Evolutionary conservation across 2,888 invertebrate genomes (phyloP).

Genomic region (Xanthia togata): DNA sequence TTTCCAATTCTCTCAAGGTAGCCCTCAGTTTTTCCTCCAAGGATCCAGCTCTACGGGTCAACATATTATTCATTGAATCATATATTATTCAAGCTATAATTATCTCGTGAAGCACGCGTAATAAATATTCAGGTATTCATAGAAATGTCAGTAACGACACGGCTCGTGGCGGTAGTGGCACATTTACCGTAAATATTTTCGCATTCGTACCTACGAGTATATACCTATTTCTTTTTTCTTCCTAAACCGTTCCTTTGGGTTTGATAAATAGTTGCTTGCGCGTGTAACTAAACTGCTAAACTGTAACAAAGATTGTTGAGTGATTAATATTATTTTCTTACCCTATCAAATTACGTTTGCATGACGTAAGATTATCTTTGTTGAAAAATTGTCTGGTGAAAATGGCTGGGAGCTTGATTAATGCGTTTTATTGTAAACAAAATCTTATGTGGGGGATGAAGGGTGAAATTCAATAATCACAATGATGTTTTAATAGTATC

Average conservation of each 20-base stretch:
- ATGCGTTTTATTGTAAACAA: background rate
- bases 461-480: background rate
- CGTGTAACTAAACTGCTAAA: no score
- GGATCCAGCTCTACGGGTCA: no score
- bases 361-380: slow-evolving; percentile 1
- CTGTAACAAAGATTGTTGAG: background rate
- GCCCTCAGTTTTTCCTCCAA: no score
- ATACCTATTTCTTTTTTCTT: no score
- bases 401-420: background rate
- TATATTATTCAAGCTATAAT: background rate
- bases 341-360: background rate
- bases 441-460: background rate
- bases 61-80: background rate
- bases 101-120: background rate
- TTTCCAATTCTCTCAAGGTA: no score
- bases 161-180: background rate
- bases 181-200: background rate
- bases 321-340: background rate
- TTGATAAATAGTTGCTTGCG: background rate
- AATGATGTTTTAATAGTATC: background rate
- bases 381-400: background rate
- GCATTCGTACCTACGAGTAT: no score
- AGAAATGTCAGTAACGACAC: background rate
- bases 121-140: background rate
- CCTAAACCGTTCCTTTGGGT: background rate